Percentiles rank a stretch among this genome's conserved stretches.
Evolutionary conservation across 1,140 invertebrate genomes (phyloP).

Genomic region (Aphaenogaster rudis): DNA sequence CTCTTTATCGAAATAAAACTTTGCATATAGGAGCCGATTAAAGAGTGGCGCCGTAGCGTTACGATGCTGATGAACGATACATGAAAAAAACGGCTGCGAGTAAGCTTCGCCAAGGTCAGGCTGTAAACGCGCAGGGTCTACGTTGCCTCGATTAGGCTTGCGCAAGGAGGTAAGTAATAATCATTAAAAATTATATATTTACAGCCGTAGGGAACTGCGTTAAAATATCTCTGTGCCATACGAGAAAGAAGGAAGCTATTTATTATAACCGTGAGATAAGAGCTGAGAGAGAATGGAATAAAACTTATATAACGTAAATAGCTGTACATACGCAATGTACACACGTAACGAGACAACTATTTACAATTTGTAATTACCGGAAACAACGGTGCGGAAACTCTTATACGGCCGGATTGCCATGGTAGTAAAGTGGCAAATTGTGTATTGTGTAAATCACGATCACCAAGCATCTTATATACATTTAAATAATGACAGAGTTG

Average conservation of each 20-base stretch:
- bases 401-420: neutral
- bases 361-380: slow-evolving; percentile 36
- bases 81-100: neutral
- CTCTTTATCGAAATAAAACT: neutral
- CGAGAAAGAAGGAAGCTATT: slow-evolving; percentile 19
- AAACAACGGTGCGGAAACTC: neutral
- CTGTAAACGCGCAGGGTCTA: slow-evolving; percentile 21
- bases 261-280: slow-evolving; percentile 19
- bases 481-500: neutral
- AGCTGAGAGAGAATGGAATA: neutral
- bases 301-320: slow-evolving; percentile 17
- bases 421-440: slow-evolving; percentile 7
- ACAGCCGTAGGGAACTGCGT: neutral
- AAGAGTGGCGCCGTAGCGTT: neutral
- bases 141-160: neutral
- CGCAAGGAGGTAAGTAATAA: slow-evolving; percentile 5
- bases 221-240: neutral
- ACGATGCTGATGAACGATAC: slow-evolving; percentile 12
- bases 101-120: slow-evolving; percentile 24
- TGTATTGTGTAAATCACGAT: slow-evolving; percentile 25
- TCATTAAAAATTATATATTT: slow-evolving; percentile 51
- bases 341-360: slow-evolving; percentile 25
- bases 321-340: neutral
- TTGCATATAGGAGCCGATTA: neutral
- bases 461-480: neutral